Base-by-base conservation (phyloP, 2,113 vertebrate genomes). In the Tricholaema leucomelas region DNA sequence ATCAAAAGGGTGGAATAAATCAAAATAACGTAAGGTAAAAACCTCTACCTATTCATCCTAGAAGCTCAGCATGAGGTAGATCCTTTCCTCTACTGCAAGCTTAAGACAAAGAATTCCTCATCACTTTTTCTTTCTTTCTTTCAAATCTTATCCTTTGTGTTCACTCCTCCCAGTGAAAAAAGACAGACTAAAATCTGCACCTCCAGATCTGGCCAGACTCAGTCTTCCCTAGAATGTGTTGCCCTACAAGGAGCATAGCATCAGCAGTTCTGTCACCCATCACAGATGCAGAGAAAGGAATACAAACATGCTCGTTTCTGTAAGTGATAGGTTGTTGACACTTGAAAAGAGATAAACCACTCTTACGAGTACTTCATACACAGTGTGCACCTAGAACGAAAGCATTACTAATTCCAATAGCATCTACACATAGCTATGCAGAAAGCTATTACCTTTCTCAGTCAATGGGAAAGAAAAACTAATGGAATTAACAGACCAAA, bases 271-370 rank as follows among this genome's bases (percentile, higher is more conserved):
- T 88, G 61, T 85, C 87, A 95, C 94, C 89, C 91, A 76, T 91
- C 81, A 84, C 61, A 79, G n/a, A 93, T 18, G 36, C 59, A 88
- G 15, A 55, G 40, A 93, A 92, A 91, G 38, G 6, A 87, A 89
- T 65, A 92, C 27, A 85, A 90, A 81, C 76, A 72, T 16, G 46
- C 54, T 90, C 61, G 61, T 80, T 96, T 92, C 90, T 87, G 82
- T 87, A 79, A 50, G 44, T 55, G 30, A 81, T 65, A 80, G 64
- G 89, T 87, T 89, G 91, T 59, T 94, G 87, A 82, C 91, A 85
- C 87, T 89, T 89, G 91, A 92, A 93, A 72, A 91, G 59, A 63
- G 35, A 90, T 77, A 92, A 94, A 93, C 85, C 91, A 92, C 76
- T 93, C 87, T 25, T 25, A 48, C 2, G 0, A 83, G 42, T 74